These are phyloP conservation scores for Cairina moschata DNA, from an alignment of 2,113 vertebrate species.

Conservation along the genomic window DNA sequence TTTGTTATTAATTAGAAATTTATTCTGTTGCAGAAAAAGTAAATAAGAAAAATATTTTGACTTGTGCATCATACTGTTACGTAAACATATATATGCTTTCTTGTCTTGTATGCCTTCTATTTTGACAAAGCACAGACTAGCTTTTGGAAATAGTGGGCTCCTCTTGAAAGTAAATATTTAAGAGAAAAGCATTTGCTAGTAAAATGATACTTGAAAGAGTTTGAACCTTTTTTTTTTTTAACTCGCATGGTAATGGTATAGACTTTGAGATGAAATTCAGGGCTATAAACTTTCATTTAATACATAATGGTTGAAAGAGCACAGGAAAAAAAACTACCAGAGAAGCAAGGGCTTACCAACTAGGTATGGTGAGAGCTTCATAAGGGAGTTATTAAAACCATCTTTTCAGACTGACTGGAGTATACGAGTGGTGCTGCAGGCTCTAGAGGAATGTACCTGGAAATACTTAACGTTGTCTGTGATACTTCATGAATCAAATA, in stretches of 20 bases:
- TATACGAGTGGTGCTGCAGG: rapidly evolving
- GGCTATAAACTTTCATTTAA: not conserved
- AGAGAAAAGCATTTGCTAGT: not conserved
- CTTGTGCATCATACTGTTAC: not conserved
- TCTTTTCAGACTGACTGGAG: not conserved
- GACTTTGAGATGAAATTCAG: not conserved
- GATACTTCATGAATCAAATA: not conserved
- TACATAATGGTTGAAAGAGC: not conserved
- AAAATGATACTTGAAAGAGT: not conserved
- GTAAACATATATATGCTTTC: not conserved
- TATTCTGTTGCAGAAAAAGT: not conserved
- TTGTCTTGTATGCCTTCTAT: not conserved
- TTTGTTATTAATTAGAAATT: conserved; percentile 67
- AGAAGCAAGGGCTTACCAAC: not conserved
- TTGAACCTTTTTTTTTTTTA: not conserved
- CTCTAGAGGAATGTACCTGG: not conserved
- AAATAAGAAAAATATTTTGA: not conserved
- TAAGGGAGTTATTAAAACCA: not conserved
- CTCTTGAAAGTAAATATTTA: not conserved
- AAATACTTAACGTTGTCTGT: not conserved
- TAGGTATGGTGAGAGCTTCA: not conserved
- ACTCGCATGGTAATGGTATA: not conserved
- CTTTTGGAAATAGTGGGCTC: not conserved
- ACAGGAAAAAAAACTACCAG: not conserved
- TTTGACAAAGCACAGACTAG: not conserved